phyloP scores from a whole-genome alignment of 2,888 invertebrate genomes.

The Cosmia trapezina region DNA sequence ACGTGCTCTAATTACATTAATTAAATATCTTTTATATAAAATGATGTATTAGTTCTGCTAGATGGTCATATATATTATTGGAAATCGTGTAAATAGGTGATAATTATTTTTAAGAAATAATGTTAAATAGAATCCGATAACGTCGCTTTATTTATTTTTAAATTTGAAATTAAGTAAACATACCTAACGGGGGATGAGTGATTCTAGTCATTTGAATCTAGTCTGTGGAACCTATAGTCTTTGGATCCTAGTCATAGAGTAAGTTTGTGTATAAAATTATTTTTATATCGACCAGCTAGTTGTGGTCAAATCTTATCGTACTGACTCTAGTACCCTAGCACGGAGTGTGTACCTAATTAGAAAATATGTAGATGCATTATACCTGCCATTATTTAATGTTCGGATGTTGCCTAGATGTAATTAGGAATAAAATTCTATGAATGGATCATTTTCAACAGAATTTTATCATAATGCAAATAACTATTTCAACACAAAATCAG shows the following conservation, averaged over 20 bases:
- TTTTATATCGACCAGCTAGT: conserved; percentile 58
- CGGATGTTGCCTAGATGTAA: conserved; percentile 11
- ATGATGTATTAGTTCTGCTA: conserved; percentile 42
- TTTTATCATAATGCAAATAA: neutral
- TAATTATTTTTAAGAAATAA: conserved; percentile 57
- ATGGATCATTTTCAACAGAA: conserved; percentile 5
- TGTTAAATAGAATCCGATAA: conserved; percentile 79
- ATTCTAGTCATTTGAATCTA: conserved; percentile 82
- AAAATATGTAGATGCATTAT: conserved; percentile 36
- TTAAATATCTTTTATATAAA: conserved; percentile 27
- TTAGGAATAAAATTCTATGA: conserved; percentile 19
- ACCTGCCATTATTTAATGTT: conserved; percentile 31
- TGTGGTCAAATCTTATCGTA: conserved; percentile 25
- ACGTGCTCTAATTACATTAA: conserved; percentile 10
- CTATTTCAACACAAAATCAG: neutral
- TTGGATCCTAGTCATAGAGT: conserved; percentile 56
- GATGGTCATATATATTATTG: conserved; percentile 23
- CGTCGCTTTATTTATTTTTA: conserved; percentile 76
- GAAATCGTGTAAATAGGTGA: conserved; percentile 52
- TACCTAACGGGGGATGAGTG: conserved; percentile 76
- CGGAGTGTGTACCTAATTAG: conserved; percentile 60
- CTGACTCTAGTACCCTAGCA: conserved; percentile 52
- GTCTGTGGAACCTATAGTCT: conserved; percentile 62
- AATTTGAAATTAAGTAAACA: conserved; percentile 49
- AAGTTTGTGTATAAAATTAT: conserved; percentile 59